Conservation (phyloP, 1,140 invertebrate genomes). For the Spodoptera litura region DNA sequence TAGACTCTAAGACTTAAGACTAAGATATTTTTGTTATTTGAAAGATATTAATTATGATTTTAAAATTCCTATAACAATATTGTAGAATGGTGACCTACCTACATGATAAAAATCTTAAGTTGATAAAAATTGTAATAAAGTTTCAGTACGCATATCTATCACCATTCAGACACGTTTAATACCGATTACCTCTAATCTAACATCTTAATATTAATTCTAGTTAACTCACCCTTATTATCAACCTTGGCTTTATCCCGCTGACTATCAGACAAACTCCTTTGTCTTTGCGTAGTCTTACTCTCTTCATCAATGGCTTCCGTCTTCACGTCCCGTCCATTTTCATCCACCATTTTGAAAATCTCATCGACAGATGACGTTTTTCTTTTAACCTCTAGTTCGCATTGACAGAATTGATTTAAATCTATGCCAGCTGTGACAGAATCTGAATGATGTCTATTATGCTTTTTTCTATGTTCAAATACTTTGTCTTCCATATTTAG, state of each 20-base stretch:
- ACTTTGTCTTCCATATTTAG: conserved; percentile 76
- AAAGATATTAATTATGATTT: too few species aligned
- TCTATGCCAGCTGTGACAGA: conserved; percentile 78
- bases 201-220: background rate
- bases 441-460: conserved; percentile 80
- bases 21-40: too few species aligned
- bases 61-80: too few species aligned
- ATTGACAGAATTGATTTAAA: conserved; percentile 84
- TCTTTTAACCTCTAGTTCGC: conserved; percentile 76
- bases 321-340: conserved; percentile 58
- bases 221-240: conserved; percentile 72
- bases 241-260: conserved; percentile 85
- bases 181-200: too few species aligned
- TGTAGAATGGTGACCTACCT: too few species aligned
- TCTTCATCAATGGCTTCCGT: conserved; percentile 86
- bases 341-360: conserved; percentile 87
- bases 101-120: too few species aligned
- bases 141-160: too few species aligned
- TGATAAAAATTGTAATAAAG: too few species aligned
- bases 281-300: conserved; percentile 88
- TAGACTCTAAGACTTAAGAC: too few species aligned
- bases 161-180: too few species aligned
- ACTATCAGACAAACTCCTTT: conserved; percentile 91
- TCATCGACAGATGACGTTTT: conserved; percentile 89
- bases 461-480: conserved; percentile 76